Percentiles rank a stretch among this genome's conserved stretches.
Evolutionary conservation across 2,888 invertebrate genomes (phyloP).

Genomic region (Rapana venosa): DNA sequence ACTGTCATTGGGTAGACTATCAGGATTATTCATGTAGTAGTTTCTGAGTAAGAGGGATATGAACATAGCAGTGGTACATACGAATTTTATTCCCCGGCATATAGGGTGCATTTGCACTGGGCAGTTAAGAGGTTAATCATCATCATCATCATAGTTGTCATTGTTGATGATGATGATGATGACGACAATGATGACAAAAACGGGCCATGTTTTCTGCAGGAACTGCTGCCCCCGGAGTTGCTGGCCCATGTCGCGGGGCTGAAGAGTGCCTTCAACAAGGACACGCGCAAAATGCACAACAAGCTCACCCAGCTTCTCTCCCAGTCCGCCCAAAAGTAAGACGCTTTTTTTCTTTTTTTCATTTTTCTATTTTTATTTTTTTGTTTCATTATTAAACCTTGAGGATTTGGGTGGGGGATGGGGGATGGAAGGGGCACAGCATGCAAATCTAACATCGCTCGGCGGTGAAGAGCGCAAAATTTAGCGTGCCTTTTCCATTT

Average conservation of each 20-base stretch:
- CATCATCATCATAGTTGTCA: not conserved
- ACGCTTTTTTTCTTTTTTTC: not conserved
- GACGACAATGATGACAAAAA: no score
- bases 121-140: no score
- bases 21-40: no score
- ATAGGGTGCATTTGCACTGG: no score
- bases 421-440: no score
- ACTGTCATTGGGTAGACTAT: no score
- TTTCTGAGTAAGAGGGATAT: no score
- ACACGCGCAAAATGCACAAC: conserved; percentile 25
- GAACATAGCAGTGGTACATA: no score
- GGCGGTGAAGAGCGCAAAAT: not conserved
- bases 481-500: not conserved
- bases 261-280: conserved; percentile 36
- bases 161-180: not conserved
- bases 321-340: conserved; percentile 3
- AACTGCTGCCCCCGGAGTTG: not conserved
- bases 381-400: not conserved
- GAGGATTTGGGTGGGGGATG: not conserved
- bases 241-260: conserved; percentile 13
- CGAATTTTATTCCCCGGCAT: no score
- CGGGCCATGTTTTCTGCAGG: not conserved
- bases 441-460: no score
- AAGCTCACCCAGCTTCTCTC: conserved; percentile 17
- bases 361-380: not conserved